These are phyloP conservation scores for Chunga burmeisteri DNA, from an alignment of 2,113 vertebrate species.

Conservation along the genomic window DNA sequence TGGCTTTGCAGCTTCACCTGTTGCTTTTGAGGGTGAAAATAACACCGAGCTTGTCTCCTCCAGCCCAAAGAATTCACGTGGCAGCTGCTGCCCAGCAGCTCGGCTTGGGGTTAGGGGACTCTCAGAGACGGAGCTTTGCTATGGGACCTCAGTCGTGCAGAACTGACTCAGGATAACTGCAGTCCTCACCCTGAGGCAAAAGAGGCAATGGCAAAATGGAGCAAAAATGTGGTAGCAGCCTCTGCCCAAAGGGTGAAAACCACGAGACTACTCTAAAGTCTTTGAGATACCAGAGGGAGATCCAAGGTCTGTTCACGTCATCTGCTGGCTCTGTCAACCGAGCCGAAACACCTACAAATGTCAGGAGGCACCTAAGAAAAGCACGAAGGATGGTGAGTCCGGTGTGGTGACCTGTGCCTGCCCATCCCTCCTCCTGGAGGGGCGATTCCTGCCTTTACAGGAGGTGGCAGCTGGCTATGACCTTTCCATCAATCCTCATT, in stretches of 20 bases:
- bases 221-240: not conserved
- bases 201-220: not conserved
- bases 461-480: not conserved
- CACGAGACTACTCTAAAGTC: not conserved
- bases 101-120: rapidly evolving
- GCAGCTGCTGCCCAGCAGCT: not conserved
- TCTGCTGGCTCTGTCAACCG: not conserved
- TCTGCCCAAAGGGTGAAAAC: not conserved
- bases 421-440: not conserved
- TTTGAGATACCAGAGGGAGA: not conserved
- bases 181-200: not conserved
- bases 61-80: not conserved
- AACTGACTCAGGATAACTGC: not conserved
- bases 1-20: not conserved
- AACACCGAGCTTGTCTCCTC: not conserved
- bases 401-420: not conserved
- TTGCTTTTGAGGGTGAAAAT: not conserved
- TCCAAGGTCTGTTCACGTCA: not conserved
- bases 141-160: not conserved
- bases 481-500: not conserved
- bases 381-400: not conserved
- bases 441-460: not conserved
- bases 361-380: not conserved
- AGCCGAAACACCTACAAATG: not conserved
- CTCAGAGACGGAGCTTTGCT: not conserved